Evolutionary conservation across 2,113 vertebrate genomes (phyloP), one percentile per base, ranked within the genome.

Genomic region (Merops nubicus): DNA sequence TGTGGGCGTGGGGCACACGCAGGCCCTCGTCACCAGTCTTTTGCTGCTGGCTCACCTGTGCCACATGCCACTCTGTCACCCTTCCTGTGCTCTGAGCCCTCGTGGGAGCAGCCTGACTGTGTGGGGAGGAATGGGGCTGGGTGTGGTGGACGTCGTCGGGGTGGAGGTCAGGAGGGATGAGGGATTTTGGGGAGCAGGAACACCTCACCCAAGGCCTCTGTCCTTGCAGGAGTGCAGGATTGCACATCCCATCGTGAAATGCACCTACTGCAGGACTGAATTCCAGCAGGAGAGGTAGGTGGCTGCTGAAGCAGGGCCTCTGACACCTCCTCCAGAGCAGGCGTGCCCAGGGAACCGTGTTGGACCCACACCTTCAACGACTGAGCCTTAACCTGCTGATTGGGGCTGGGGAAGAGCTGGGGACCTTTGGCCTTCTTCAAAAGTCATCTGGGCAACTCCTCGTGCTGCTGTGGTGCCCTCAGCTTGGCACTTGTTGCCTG

Each of bases 211-310:
- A 38, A 38, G 1, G 8, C 68, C 16, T 50, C 59, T 97, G 57
- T 91, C 31, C 10, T 96, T 98, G 80, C 95, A 98, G 98, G 98
- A 98, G 67, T 98, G 98, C 93, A 97, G 98, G 84, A 98, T 98
- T 45, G 98, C 98, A 2, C 98, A 98, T 73, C 98, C 98, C 90
- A 98, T 98, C 42, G 98, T 98, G 64, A 98, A 98, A 97, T 98
- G 98, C 82, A 98, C 98, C 76, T 98, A 98, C 91, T 98, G 98
- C 97, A 97, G 98, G 94, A 98, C 98, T 47, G 98, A 98, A 88
- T 98, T 98, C 97, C 98, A 98, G 54, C 98, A 98, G 87, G 98
- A 98, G 63, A 98, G 98, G 98, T 98, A 98, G 94, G 85, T 36
- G 6, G 16, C 12, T 0, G 2, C 25, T 73, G 20, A 22, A 3